These are phyloP conservation scores for Luperina nickerlii DNA, from an alignment of 2,888 invertebrate genomes.

Conservation along the genomic window DNA sequence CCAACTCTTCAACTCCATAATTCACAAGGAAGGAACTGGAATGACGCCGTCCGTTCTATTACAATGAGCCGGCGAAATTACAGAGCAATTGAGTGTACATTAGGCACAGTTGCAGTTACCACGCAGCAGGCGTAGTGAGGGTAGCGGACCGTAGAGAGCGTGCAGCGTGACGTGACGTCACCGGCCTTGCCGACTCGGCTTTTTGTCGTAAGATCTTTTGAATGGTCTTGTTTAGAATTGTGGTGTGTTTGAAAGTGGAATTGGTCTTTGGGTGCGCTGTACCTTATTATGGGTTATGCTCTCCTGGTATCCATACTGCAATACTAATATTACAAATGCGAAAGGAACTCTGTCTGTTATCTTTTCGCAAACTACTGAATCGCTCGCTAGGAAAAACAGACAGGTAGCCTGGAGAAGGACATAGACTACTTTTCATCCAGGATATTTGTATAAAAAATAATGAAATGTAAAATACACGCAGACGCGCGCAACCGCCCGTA, in stretches of 20 bases:
- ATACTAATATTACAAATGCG: not conserved
- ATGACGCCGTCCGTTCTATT: constrained; percentile 47
- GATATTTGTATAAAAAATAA: not conserved
- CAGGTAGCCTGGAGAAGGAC: too few relatives aligned
- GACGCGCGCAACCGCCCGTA: not conserved
- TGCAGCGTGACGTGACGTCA: constrained; percentile 63
- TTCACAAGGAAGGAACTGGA: constrained; percentile 34
- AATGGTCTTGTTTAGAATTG: constrained; percentile 24
- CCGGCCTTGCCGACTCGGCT: constrained; percentile 51
- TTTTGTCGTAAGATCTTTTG: constrained; percentile 48
- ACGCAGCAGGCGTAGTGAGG: constrained; percentile 54
- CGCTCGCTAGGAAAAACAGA: too few relatives aligned
- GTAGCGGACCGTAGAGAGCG: constrained; percentile 52
- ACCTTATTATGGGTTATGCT: not conserved
- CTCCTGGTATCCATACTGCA: not conserved
- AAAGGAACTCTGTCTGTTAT: not conserved
- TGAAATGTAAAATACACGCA: not conserved
- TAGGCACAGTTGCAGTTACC: constrained; percentile 56
- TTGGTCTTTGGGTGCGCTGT: not conserved
- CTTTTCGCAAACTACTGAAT: not conserved
- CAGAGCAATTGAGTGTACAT: constrained; percentile 58
- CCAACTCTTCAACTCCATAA: constrained; percentile 13
- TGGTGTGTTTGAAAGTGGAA: constrained; percentile 13
- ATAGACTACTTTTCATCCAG: not conserved
- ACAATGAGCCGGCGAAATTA: constrained; percentile 56